Evolutionary conservation across 92 coral and sea anemone species (phyloP).

Genomic region (Desmophyllum pertusum): DNA sequence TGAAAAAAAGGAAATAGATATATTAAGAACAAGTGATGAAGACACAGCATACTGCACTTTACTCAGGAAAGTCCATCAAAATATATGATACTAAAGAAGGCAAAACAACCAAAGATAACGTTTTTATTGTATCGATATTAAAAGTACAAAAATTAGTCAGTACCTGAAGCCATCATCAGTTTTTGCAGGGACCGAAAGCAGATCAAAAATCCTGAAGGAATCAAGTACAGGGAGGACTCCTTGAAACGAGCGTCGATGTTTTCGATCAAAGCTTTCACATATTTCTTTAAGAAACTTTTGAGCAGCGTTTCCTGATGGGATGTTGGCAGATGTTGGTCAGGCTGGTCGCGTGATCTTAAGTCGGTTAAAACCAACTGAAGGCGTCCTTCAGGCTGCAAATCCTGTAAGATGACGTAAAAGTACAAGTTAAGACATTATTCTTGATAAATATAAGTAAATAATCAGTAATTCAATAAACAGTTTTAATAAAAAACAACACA

Average conservation of each 20-base stretch:
- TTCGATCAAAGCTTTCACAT: slow-evolving; percentile 27
- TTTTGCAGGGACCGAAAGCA: slow-evolving; percentile 40
- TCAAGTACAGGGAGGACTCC: slow-evolving; percentile 27
- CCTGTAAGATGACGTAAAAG: slow-evolving; percentile 26
- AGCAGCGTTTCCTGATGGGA: slow-evolving; percentile 28
- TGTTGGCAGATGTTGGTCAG: slow-evolving; percentile 32
- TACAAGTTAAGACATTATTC: no score
- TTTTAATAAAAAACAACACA: slow-evolving; percentile 3
- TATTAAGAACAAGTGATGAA: not conserved
- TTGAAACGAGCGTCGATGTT: slow-evolving; percentile 24
- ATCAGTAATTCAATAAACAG: no score
- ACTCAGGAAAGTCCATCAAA: no score
- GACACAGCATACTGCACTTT: no score
- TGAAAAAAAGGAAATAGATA: slow-evolving; percentile 5
- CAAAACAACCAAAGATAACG: slow-evolving; percentile 1
- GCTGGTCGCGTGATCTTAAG: slow-evolving; percentile 38
- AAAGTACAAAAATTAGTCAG: slow-evolving; percentile 8
- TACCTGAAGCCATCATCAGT: slow-evolving; percentile 46
- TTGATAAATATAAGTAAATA: no score
- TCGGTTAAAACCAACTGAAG: slow-evolving; percentile 28
- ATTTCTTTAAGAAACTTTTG: slow-evolving; percentile 35
- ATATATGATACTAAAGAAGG: no score
- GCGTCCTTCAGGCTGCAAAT: slow-evolving; percentile 43
- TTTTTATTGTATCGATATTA: slow-evolving; percentile 13
- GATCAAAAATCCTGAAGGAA: slow-evolving; percentile 35